A percentile compares a stretch with the other conserved stretches of the same genome.
Evolutionary conservation across 2,888 invertebrate genomes (phyloP).

Genomic region (Marasmarcha lunaedactyla): DNA sequence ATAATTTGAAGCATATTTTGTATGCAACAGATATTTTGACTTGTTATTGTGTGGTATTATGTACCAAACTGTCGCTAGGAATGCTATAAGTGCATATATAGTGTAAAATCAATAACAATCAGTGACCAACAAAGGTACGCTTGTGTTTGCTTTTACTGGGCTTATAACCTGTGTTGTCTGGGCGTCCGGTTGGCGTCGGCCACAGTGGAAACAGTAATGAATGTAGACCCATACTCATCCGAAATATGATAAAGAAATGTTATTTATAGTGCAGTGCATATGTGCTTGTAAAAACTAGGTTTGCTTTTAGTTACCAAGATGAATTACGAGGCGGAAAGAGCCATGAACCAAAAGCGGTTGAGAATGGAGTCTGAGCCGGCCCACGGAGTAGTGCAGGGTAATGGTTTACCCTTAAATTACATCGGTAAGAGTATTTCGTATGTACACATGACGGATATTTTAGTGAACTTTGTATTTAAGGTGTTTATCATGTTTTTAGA

Average conservation of each 20-base stretch:
- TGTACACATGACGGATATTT: not conserved
- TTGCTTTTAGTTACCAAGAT: conserved; percentile 64
- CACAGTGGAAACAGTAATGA: conserved; percentile 45
- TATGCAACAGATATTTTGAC: conserved; percentile 64
- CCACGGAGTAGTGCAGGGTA: conserved; percentile 63
- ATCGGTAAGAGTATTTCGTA: conserved; percentile 38
- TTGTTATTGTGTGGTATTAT: conserved; percentile 56
- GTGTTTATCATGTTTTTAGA: conserved; percentile 35
- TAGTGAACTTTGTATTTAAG: not conserved
- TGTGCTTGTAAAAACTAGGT: conserved; percentile 20
- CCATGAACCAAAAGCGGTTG: conserved; percentile 66
- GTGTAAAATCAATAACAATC: conserved; percentile 70
- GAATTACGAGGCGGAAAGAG: conserved; percentile 67
- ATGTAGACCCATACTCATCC: conserved; percentile 29
- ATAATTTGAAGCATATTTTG: conserved; percentile 66
- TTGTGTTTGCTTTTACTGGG: conserved; percentile 62
- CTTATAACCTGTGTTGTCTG: conserved; percentile 66
- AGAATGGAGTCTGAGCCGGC: conserved; percentile 67
- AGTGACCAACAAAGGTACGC: conserved; percentile 70
- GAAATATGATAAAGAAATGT: conserved; percentile 28
- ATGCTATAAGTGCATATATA: conserved; percentile 56
- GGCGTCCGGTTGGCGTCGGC: conserved; percentile 71
- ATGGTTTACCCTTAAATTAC: conserved; percentile 65
- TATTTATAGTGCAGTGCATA: conserved; percentile 22
- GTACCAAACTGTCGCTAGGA: conserved; percentile 49